Evolutionary conservation across 2,888 invertebrate species (phyloP).

Genomic region (Dastarcus helophoroides): DNA sequence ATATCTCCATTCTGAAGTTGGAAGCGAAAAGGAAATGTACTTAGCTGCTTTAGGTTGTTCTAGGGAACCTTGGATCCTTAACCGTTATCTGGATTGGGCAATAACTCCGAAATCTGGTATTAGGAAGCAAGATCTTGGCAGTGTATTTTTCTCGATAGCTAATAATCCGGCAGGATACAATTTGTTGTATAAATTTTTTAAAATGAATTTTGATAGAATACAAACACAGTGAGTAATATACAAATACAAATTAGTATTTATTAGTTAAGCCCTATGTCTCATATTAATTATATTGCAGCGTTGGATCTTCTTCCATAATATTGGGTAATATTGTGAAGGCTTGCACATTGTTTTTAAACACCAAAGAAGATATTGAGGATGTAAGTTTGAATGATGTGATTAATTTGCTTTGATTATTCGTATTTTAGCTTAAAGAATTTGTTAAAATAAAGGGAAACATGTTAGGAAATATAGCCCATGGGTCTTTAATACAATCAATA

Average conservation of each 20-base stretch:
- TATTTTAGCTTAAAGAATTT: slow-evolving; percentile 60
- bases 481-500: slow-evolving; percentile 47
- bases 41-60: slow-evolving; percentile 73
- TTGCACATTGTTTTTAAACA: slow-evolving; percentile 61
- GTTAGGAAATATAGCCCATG: slow-evolving; percentile 38
- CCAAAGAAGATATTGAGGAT: slow-evolving; percentile 63
- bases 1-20: slow-evolving; percentile 63
- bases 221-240: slow-evolving; percentile 54
- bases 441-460: slow-evolving; percentile 51
- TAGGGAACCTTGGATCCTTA: slow-evolving; percentile 69
- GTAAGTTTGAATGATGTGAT: slow-evolving; percentile 42
- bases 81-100: slow-evolving; percentile 64
- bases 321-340: slow-evolving; percentile 61
- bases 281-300: slow-evolving; percentile 41
- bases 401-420: too few species aligned
- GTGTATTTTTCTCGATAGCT: slow-evolving; percentile 67
- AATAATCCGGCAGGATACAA: slow-evolving; percentile 67
- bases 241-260: slow-evolving; percentile 2
- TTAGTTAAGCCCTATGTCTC: slow-evolving; percentile 1
- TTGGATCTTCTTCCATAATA: slow-evolving; percentile 59
- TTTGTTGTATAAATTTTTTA: slow-evolving; percentile 67
- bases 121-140: slow-evolving; percentile 68
- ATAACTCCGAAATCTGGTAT: slow-evolving; percentile 63
- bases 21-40: slow-evolving; percentile 69
- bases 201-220: slow-evolving; percentile 62